Evolutionary conservation across 1,140 invertebrate species (phyloP), one percentile per base, ranked within the genome.

Genomic region (Orussus abietinus): DNA sequence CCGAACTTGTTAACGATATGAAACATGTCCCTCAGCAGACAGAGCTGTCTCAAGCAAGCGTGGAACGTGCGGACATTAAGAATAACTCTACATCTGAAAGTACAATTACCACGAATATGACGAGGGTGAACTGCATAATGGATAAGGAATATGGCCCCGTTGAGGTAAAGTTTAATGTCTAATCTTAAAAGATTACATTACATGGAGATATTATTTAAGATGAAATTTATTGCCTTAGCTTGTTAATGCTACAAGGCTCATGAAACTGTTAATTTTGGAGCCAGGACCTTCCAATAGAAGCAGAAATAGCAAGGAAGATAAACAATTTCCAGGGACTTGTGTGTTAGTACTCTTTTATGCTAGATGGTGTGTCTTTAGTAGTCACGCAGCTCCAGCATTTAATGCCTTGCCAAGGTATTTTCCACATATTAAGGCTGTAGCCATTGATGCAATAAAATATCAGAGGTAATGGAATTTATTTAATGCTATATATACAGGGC

Each of bases 301-400:
- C 1, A 61, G 53, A 56, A 68, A 45, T 20, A 47, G 41, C 1
- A 65, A 66, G 33, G 61, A 68, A 36, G 51, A 51, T 26, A 75
- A 72, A 34, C 60, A 74, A 43, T 72, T 69, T 11, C 72, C 76
- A 17, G 82, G 77, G n/a, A 73, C 81, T 40, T 96, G 93, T 75
- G 76, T 84, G 34, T 51, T 91, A 10, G 82, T 96, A 1, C 74
- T 96, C 44, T 97, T 97, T 69, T 96, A 88, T 73, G 89, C 91
- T 1, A 83, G 82, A 33, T 88, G 85, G 64, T 96, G 93, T 69
- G 82, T 89, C 19, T 95, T 95, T 54, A 93, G 90, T 65, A 86
- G 87, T 41, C 80, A 85, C 55, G 88, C 90, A 17, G 92, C 92
- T 5, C 88, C 90, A 3, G 81, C 91, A 64, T 92, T 88, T 51